A percentile compares a stretch with the other conserved stretches of the same genome.
These are phyloP conservation scores for Chrysogorgia sp. DNA, from an alignment of 92 coral and sea anemone species.

Conservation along the genomic window DNA sequence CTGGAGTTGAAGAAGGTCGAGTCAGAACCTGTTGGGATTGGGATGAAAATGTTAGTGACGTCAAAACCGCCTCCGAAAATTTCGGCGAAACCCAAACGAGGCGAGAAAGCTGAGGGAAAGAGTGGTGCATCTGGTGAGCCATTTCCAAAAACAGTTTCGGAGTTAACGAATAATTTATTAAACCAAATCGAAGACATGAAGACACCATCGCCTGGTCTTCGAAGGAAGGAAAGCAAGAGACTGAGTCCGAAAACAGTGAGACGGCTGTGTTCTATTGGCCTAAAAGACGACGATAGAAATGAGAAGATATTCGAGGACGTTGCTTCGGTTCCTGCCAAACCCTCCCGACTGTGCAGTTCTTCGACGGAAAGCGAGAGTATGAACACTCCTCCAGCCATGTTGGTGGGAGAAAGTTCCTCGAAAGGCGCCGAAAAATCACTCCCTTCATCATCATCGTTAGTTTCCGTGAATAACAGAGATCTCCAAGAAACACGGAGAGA, in stretches of 20 bases:
- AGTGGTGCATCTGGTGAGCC: background rate
- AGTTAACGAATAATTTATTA: slow-evolving; percentile 37
- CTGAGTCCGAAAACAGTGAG: slow-evolving; percentile 93
- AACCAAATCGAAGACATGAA: slow-evolving; percentile 64
- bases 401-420: background rate
- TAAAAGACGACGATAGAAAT: slow-evolving; percentile 27
- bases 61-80: slow-evolving; percentile 59
- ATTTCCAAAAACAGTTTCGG: slow-evolving; percentile 5
- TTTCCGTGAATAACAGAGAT: slow-evolving; percentile 50
- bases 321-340: slow-evolving; percentile 52
- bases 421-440: slow-evolving; percentile 69
- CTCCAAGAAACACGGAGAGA: slow-evolving; percentile 9
- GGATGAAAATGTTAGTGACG: slow-evolving; percentile 48
- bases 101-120: background rate
- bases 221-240: slow-evolving; percentile 42
- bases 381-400: background rate
- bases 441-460: slow-evolving; percentile 55
- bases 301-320: slow-evolving; percentile 40
- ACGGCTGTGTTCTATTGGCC: slow-evolving; percentile 74
- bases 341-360: slow-evolving; percentile 51
- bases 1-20: slow-evolving; percentile 57
- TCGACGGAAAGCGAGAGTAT: slow-evolving; percentile 18
- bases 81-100: slow-evolving; percentile 42
- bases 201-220: slow-evolving; percentile 53
- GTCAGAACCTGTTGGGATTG: slow-evolving; percentile 58